phyloP scores from a whole-genome alignment of 1,140 invertebrate species.

The Meteorus sp. region DNA sequence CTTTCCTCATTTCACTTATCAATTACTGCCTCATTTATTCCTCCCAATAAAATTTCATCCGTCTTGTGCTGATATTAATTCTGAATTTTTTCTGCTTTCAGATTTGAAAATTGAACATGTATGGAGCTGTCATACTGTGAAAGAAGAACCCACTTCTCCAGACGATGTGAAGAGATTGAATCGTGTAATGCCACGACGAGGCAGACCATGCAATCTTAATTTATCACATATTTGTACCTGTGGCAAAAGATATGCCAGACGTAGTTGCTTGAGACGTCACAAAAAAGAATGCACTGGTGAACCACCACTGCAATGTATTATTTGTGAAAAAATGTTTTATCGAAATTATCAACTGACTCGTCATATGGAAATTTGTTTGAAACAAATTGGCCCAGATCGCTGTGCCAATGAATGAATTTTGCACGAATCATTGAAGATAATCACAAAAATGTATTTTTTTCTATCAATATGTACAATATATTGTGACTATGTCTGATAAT shows the following conservation, averaged over 20 bases:
- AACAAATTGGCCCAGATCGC: no score
- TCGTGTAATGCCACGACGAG: background rate
- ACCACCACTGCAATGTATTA: constrained; percentile 15
- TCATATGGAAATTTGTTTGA: constrained; percentile 5
- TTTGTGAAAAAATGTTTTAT: constrained; percentile 24
- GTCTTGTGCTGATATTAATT: background rate
- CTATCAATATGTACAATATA: no score
- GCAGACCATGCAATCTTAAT: background rate
- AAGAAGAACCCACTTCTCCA: background rate
- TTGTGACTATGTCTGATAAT: no score
- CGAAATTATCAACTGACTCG: constrained; percentile 14
- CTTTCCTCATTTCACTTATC: no score
- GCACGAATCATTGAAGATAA: no score
- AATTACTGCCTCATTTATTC: no score
- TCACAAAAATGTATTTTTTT: no score
- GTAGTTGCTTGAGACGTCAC: constrained; percentile 4
- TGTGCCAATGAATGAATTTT: background rate
- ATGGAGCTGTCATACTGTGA: background rate
- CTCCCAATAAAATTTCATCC: background rate
- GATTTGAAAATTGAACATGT: background rate
- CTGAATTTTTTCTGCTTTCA: background rate
- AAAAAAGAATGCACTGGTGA: constrained; percentile 14
- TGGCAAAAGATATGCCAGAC: background rate
- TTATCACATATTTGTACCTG: background rate
- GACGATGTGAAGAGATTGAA: background rate